A percentile compares a stretch with the other conserved stretches of the same genome.
phyloP scores from a whole-genome alignment of 2,797 vertebrate genomes.

The Tangara arthus region DNA sequence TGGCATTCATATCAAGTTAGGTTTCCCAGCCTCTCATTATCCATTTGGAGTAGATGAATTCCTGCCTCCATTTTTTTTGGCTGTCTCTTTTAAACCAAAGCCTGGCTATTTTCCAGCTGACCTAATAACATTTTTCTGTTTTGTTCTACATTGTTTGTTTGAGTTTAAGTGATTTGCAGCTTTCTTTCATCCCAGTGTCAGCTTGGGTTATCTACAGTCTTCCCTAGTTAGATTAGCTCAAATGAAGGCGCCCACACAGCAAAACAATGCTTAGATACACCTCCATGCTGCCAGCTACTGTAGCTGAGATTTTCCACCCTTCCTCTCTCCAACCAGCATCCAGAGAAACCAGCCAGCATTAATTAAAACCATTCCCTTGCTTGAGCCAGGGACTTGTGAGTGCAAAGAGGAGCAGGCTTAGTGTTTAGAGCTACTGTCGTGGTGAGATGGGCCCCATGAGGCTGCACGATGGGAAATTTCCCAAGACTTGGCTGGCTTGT shows the following conservation, averaged over 20 bases:
- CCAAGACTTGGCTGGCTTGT: slow-evolving; percentile 26
- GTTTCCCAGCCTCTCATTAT: neutral
- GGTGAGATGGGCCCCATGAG: slow-evolving; percentile 9
- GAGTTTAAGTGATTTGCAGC: slow-evolving; percentile 47
- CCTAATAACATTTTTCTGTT: slow-evolving; percentile 54
- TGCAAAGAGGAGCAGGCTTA: neutral
- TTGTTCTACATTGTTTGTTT: slow-evolving; percentile 41
- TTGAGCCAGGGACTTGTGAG: neutral
- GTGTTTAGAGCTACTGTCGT: slow-evolving; percentile 41
- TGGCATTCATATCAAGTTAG: neutral
- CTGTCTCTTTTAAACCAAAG: neutral
- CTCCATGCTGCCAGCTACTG: slow-evolving; percentile 1
- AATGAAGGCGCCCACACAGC: slow-evolving; percentile 9
- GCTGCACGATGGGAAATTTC: neutral
- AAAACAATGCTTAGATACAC: slow-evolving; percentile 5
- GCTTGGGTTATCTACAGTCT: slow-evolving; percentile 51
- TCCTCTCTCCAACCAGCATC: neutral
- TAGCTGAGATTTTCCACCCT: slow-evolving; percentile 42
- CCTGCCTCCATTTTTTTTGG: neutral
- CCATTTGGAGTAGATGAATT: neutral
- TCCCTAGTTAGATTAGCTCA: slow-evolving; percentile 31
- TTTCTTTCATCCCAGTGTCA: slow-evolving; percentile 47
- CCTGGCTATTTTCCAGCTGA: slow-evolving; percentile 21
- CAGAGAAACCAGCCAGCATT: neutral
- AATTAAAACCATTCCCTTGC: slow-evolving; percentile 43